phyloP scores from a whole-genome alignment of 2,797 vertebrate species.

The Borostomias antarcticus region DNA sequence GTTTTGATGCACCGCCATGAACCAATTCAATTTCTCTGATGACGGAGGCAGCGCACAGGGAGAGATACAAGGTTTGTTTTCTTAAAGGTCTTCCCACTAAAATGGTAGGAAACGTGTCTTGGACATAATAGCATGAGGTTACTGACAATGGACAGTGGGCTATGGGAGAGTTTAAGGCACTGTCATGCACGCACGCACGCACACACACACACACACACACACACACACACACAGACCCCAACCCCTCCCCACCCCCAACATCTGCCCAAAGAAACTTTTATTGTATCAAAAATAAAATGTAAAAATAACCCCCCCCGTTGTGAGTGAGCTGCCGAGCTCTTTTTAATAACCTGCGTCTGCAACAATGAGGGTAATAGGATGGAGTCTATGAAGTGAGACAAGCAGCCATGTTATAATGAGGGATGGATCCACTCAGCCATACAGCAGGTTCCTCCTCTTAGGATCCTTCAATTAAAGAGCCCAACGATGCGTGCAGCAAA shows the following conservation, averaged over 20 bases:
- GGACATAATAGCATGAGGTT: no score
- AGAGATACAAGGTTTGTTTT: not conserved
- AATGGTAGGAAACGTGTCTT: no score
- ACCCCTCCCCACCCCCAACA: no score
- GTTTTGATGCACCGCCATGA: constrained; percentile 41
- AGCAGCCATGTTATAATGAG: constrained; percentile 80
- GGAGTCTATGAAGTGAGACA: constrained; percentile 72
- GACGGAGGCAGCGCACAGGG: not conserved
- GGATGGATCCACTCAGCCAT: constrained; percentile 72
- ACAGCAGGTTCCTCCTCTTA: constrained; percentile 66
- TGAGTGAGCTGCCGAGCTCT: constrained; percentile 62
- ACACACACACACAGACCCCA: not conserved
- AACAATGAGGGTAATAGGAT: constrained; percentile 71
- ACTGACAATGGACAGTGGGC: no score
- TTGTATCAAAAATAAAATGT: not conserved
- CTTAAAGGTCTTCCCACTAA: no score
- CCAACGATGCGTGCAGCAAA: constrained; percentile 72
- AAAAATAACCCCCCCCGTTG: constrained; percentile 26
- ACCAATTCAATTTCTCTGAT: constrained; percentile 38
- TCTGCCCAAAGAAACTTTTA: not conserved
- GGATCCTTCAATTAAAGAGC: constrained; percentile 79
- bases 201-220: not conserved
- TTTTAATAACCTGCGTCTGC: constrained; percentile 74
- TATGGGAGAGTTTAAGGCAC: no score
- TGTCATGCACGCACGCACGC: not conserved